Percentiles rank a stretch among this genome's conserved stretches.
Conservation (phyloP, 2,797 vertebrate genomes). For the Typhlichthys eigenmanni region DNA sequence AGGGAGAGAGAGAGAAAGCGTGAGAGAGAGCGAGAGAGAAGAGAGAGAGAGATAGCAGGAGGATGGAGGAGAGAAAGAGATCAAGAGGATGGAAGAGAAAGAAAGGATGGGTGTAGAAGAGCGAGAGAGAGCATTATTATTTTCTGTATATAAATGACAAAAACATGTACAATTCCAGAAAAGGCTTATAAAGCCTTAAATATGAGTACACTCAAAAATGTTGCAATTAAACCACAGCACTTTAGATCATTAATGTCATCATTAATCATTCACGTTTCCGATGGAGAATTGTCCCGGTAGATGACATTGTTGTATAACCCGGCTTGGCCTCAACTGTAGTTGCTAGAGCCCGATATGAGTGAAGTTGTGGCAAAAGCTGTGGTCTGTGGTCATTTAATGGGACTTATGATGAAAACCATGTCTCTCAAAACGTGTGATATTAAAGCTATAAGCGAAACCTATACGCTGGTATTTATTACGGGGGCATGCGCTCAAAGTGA, state of each 20-base stretch:
- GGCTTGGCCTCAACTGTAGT: slow-evolving; percentile 43
- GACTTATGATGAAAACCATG: slow-evolving; percentile 1
- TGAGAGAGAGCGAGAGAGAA: background rate
- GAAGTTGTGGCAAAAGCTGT: slow-evolving; percentile 8
- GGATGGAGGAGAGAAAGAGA: slow-evolving; percentile 26
- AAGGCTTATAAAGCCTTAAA: no score
- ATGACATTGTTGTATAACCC: slow-evolving; percentile 51
- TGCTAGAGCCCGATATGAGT: slow-evolving; percentile 62
- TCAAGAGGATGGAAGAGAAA: slow-evolving; percentile 11
- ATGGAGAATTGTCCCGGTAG: slow-evolving; percentile 1
- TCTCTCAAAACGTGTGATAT: background rate
- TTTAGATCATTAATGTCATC: no score
- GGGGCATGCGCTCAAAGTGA: slow-evolving; percentile 46
- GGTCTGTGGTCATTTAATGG: slow-evolving; percentile 8
- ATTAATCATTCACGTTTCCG: slow-evolving; percentile 22
- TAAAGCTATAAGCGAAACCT: slow-evolving; percentile 48
- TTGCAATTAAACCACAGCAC: background rate
- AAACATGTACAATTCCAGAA: no score
- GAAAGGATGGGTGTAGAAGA: no score
- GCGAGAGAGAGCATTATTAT: no score
- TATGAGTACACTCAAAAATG: no score
- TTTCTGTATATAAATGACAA: no score
- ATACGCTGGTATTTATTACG: slow-evolving; percentile 57
- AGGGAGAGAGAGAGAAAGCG: slow-evolving; percentile 24
- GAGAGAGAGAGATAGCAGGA: background rate